Conservation (phyloP, 2,888 invertebrate genomes). For the Digitonthophagus gazella region DNA sequence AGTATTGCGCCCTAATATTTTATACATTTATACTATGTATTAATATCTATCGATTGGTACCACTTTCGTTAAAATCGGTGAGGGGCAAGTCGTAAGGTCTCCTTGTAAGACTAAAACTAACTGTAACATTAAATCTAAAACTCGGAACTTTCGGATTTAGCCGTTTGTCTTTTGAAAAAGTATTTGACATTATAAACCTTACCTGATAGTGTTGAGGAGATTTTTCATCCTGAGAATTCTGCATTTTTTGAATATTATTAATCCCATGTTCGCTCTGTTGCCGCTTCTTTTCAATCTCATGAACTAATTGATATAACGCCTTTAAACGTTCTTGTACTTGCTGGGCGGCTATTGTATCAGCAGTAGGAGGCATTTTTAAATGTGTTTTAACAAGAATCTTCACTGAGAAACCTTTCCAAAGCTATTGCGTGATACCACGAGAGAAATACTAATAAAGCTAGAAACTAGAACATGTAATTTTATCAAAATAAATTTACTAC, state of each 20-base stretch:
- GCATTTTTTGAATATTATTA: slow-evolving; percentile 73
- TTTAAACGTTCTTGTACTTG: slow-evolving; percentile 73
- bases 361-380: slow-evolving; percentile 69
- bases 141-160: too few relatives aligned
- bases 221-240: slow-evolving; percentile 49
- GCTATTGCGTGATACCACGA: slow-evolving; percentile 57
- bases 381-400: slow-evolving; percentile 17
- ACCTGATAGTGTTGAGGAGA: slow-evolving; percentile 43
- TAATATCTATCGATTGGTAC: too few relatives aligned
- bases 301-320: slow-evolving; percentile 71
- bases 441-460: slow-evolving; percentile 45
- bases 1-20: too few relatives aligned
- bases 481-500: slow-evolving; percentile 30
- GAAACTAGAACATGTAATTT: slow-evolving; percentile 25
- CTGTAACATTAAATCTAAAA: too few relatives aligned
- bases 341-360: slow-evolving; percentile 70
- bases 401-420: slow-evolving; percentile 45
- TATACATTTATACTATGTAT: too few relatives aligned
- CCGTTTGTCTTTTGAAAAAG: too few relatives aligned
- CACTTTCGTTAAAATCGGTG: too few relatives aligned
- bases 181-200: too few relatives aligned
- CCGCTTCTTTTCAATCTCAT: slow-evolving; percentile 79
- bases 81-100: too few relatives aligned
- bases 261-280: slow-evolving; percentile 78
- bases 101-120: too few relatives aligned